Evolutionary conservation across 1,140 invertebrate genomes (phyloP).

Genomic region (Drosophila novamexicana): DNA sequence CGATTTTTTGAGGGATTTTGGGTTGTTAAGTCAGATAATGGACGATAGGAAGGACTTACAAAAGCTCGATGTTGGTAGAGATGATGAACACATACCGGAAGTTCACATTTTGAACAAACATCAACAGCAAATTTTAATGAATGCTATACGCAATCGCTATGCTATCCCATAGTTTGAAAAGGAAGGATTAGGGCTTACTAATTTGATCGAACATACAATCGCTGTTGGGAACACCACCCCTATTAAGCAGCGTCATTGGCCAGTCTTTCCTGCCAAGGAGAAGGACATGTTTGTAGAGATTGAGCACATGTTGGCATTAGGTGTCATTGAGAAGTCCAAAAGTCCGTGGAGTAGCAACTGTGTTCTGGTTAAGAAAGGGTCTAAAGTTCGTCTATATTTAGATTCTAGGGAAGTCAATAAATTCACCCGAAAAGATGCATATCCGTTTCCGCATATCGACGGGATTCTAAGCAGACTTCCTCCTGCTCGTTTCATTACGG

Average conservation of each 20-base stretch:
- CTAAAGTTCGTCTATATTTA: slow-evolving; percentile 36
- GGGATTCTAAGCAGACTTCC: too few species aligned
- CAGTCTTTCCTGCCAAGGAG: slow-evolving; percentile 8
- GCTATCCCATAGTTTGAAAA: neutral
- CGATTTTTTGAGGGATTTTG: too few species aligned
- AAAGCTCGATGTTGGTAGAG: neutral
- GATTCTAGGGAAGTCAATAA: neutral
- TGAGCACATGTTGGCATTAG: too few species aligned
- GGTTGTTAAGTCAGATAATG: neutral
- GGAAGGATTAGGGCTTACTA: slow-evolving; percentile 15
- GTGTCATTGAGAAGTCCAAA: too few species aligned
- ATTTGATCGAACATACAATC: slow-evolving; percentile 19
- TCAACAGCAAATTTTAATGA: neutral
- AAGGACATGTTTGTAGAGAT: neutral
- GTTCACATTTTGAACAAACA: slow-evolving; percentile 5
- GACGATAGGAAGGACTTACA: neutral
- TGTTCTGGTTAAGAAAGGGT: too few species aligned
- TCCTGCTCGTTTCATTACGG: too few species aligned
- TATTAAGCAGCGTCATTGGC: slow-evolving; percentile 35
- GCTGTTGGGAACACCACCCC: slow-evolving; percentile 4
- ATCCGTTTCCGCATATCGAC: too few species aligned
- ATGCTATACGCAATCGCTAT: neutral
- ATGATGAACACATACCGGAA: slow-evolving; percentile 8
- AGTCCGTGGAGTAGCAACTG: too few species aligned
- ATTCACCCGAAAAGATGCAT: slow-evolving; percentile 1